These are phyloP conservation scores for Neotoxoptera formosana DNA, from an alignment of 1,140 invertebrate genomes.

Conservation along the genomic window DNA sequence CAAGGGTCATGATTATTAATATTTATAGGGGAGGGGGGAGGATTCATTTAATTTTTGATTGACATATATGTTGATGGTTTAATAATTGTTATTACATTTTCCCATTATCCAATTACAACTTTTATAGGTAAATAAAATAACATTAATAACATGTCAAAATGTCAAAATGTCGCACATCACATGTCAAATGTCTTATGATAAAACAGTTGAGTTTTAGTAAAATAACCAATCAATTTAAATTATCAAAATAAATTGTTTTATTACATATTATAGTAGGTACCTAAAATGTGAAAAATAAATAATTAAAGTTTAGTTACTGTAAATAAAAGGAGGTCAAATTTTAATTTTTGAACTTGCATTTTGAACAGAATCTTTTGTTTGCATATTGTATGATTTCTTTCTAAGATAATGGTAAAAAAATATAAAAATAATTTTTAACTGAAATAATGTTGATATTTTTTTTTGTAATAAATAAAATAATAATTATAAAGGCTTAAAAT, in stretches of 20 bases:
- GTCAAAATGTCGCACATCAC: not conserved
- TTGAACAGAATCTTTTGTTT: no score
- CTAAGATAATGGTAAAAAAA: no score
- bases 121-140: slow-evolving; percentile 15
- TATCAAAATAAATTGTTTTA: not conserved
- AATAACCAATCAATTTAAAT: not conserved
- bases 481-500: no score
- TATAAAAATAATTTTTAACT: no score
- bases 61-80: not conserved
- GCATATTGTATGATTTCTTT: no score
- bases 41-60: slow-evolving; percentile 46
- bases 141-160: slow-evolving; percentile 30
- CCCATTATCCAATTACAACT: slow-evolving; percentile 30
- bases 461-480: no score
- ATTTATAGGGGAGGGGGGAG: not conserved
- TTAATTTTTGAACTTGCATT: no score
- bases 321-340: no score
- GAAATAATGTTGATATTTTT: no score
- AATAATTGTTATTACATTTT: slow-evolving; percentile 15
- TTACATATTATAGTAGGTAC: no score
- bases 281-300: no score
- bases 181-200: not conserved
- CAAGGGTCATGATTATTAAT: slow-evolving; percentile 20
- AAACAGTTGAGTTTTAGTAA: not conserved
- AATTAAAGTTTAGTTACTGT: no score